Evolutionary conservation across 2,888 invertebrate species (phyloP).

Genomic region (Lottia scabra): DNA sequence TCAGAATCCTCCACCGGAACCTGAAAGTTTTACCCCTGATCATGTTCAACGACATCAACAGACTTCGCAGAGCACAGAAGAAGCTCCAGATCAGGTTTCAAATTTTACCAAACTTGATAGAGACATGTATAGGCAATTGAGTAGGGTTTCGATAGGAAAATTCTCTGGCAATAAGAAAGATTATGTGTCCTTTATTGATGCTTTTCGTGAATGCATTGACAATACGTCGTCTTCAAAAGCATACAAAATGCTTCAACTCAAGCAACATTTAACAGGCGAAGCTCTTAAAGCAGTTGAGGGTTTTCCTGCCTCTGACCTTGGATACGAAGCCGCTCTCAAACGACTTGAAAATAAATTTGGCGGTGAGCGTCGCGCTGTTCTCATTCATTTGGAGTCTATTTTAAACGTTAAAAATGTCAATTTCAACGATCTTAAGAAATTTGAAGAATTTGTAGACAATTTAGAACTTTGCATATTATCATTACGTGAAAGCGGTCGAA

Average conservation of each 20-base stretch:
- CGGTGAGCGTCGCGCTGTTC: background rate
- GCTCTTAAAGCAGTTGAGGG: background rate
- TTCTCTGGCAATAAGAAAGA: background rate
- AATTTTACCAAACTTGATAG: background rate
- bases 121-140: slow-evolving; percentile 1
- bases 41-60: background rate
- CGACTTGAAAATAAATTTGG: background rate
- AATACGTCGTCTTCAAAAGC: background rate
- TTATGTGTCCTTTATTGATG: background rate
- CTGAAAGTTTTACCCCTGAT: no score
- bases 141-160: background rate
- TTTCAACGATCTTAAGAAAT: background rate
- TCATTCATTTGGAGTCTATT: background rate
- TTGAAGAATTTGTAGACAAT: background rate
- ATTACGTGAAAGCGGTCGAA: background rate
- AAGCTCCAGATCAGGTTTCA: background rate
- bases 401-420: background rate
- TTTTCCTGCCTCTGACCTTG: background rate
- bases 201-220: background rate
- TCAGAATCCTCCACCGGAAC: no score
- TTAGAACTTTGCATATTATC: background rate
- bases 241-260: background rate
- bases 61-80: background rate
- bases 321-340: background rate
- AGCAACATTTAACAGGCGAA: background rate